phyloP scores from a whole-genome alignment of 2,888 invertebrate species.

The Silvanus unidentatus region DNA sequence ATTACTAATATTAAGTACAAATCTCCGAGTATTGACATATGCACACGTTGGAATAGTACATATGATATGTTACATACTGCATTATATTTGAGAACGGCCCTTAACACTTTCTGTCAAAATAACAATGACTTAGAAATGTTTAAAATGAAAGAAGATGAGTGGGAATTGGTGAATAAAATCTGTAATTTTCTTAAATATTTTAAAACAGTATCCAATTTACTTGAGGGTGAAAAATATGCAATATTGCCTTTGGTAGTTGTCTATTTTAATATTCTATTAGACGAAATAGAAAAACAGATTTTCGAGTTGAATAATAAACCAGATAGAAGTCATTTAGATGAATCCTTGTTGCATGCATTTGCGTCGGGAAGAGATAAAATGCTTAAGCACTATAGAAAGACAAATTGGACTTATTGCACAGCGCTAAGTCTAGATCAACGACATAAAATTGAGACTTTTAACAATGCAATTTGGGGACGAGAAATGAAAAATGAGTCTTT shows the following conservation, averaged over 20 bases:
- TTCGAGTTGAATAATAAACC: conserved; percentile 12
- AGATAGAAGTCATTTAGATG: conserved; percentile 3
- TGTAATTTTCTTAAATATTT: conserved; percentile 11
- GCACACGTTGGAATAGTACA: neutral
- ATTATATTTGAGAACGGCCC: neutral
- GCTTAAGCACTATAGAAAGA: conserved; percentile 5
- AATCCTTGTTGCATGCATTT: conserved; percentile 4
- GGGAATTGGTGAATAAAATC: conserved; percentile 6
- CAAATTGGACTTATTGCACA: conserved; percentile 8
- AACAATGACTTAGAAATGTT: neutral
- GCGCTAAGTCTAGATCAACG: conserved; percentile 5
- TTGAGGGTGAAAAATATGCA: conserved; percentile 22
- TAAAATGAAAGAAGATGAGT: neutral
- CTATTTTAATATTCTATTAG: conserved; percentile 20
- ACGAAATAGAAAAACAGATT: conserved; percentile 19
- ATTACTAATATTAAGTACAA: neutral
- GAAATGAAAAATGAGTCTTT: conserved; percentile 4
- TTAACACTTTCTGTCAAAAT: neutral
- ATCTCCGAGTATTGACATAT: neutral
- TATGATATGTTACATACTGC: neutral
- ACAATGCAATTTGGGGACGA: conserved; percentile 4
- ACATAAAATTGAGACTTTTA: conserved; percentile 8
- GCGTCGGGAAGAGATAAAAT: conserved; percentile 5
- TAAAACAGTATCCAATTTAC: conserved; percentile 10
- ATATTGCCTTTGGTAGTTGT: conserved; percentile 19